Evolutionary conservation across 2,113 vertebrate species (phyloP).

Genomic region (Atractosteus spatula): DNA sequence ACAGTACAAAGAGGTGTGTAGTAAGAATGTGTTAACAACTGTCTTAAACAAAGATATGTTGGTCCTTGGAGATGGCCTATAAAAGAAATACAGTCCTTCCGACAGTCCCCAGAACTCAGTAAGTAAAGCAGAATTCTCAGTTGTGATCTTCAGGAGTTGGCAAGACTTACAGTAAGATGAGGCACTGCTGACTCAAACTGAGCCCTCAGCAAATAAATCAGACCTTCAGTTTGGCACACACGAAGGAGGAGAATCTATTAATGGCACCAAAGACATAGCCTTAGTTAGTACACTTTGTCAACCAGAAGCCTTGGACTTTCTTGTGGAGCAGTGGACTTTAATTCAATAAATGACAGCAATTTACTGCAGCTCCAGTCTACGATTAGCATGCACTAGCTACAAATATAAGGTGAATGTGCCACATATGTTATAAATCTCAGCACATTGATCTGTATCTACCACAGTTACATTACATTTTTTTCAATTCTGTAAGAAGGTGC

Average conservation of each 20-base stretch:
- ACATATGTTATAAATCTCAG: neutral
- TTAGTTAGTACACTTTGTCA: conserved; percentile 5
- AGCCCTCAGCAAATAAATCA: conserved; percentile 36
- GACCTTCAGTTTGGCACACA: conserved; percentile 22
- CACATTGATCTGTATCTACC: no score
- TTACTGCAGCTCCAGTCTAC: neutral
- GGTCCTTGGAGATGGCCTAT: neutral
- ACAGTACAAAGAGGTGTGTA: no score
- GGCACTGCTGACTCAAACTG: conserved; percentile 36
- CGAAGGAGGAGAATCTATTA: conserved; percentile 24
- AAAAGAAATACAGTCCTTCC: conserved; percentile 28
- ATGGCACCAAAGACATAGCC: neutral
- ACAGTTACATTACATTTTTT: no score
- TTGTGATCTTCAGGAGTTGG: conserved; percentile 35
- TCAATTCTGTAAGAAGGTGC: no score
- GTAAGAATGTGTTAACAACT: no score
- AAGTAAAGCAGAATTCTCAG: conserved; percentile 40
- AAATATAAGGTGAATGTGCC: no score
- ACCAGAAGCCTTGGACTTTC: neutral
- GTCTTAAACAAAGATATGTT: neutral
- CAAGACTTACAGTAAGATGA: conserved; percentile 39
- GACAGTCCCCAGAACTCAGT: conserved; percentile 29
- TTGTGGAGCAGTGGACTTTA: neutral
- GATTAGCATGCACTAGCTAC: no score
- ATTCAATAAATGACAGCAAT: neutral